Evolutionary conservation across 2,888 invertebrate genomes (phyloP).

Genomic region (Ochropacha duplaris): DNA sequence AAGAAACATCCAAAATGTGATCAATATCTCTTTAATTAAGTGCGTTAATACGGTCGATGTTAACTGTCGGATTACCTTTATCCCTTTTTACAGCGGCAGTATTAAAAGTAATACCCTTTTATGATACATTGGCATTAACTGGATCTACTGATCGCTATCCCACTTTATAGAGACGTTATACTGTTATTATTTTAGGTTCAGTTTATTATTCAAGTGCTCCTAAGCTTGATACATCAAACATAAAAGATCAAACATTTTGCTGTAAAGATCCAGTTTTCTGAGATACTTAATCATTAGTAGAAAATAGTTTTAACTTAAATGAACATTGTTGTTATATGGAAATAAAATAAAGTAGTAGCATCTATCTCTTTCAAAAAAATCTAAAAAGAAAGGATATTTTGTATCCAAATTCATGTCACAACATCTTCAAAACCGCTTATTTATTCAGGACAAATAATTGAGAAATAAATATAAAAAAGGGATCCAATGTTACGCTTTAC

Average conservation of each 20-base stretch:
- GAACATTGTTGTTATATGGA: too few relatives aligned
- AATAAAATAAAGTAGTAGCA: too few relatives aligned
- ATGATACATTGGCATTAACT: constrained; percentile 1
- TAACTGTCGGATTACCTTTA: constrained; percentile 34
- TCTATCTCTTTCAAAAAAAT: neutral
- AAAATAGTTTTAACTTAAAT: too few relatives aligned
- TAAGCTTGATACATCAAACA: too few relatives aligned
- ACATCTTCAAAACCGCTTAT: neutral
- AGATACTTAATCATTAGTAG: too few relatives aligned
- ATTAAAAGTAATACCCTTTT: constrained; percentile 8
- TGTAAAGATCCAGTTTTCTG: too few relatives aligned
- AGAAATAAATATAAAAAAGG: neutral
- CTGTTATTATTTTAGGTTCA: neutral
- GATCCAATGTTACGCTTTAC: neutral
- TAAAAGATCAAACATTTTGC: too few relatives aligned
- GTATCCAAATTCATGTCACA: neutral
- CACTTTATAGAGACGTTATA: neutral
- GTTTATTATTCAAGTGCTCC: neutral
- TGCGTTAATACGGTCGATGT: constrained; percentile 27
- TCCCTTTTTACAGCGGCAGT: constrained; percentile 34
- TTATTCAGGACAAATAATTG: constrained; percentile 1
- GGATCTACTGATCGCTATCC: neutral
- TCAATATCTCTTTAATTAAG: constrained; percentile 36
- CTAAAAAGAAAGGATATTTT: neutral
- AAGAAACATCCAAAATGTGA: neutral